Evolutionary conservation across 2,797 vertebrate genomes (phyloP).

Genomic region (Notamacropus eugenii): DNA sequence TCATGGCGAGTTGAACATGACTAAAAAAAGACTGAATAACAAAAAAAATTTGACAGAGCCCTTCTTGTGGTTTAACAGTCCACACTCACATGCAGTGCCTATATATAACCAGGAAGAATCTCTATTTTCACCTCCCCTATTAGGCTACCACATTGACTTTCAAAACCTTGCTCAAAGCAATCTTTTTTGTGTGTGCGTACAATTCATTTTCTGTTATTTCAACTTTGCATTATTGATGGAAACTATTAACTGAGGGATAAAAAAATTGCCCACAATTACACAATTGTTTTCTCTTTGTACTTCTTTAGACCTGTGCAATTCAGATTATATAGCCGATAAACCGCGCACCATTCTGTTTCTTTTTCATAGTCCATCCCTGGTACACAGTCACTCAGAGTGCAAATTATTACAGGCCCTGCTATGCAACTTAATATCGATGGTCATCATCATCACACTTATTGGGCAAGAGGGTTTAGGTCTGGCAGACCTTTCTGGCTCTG

Average conservation of each 20-base stretch:
- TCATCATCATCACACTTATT: slow-evolving; percentile 44
- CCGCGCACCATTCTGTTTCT: not conserved
- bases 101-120: not conserved
- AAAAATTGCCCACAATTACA: not conserved
- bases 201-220: not conserved
- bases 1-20: not conserved
- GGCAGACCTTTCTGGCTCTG: slow-evolving; percentile 41
- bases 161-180: not conserved
- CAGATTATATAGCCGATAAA: not conserved
- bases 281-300: not conserved
- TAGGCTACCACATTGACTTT: not conserved
- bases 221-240: not conserved
- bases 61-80: not conserved
- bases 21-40: not conserved
- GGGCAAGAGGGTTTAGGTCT: not conserved
- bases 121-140: not conserved
- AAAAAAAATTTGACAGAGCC: not conserved
- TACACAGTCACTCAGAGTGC: not conserved
- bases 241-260: not conserved
- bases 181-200: not conserved
- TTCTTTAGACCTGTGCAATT: not conserved
- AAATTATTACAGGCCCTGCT: not conserved
- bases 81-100: not conserved
- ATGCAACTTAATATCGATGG: not conserved
- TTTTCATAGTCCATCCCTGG: not conserved